Conservation (phyloP, 2,113 vertebrate species). For the Nycticebus coucang region DNA sequence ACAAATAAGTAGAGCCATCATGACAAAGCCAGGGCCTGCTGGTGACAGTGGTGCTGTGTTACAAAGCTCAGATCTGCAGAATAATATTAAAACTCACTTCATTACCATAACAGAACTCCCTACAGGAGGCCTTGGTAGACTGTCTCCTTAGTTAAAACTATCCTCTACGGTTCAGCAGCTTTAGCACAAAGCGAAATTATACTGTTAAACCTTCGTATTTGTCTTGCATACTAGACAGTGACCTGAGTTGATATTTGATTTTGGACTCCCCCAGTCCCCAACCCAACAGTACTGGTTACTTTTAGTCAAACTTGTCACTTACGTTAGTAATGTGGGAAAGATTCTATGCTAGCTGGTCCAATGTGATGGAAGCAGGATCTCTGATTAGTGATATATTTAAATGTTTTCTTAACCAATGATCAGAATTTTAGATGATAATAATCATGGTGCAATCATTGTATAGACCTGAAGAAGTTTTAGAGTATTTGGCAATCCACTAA, state of each 20-base stretch:
- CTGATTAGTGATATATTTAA: neutral
- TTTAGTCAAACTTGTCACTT: neutral
- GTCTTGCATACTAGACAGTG: conserved; percentile 25
- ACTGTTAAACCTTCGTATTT: conserved; percentile 39
- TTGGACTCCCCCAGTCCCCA: conserved; percentile 29
- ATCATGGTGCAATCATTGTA: neutral
- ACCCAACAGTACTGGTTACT: neutral
- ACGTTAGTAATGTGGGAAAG: neutral
- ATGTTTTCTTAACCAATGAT: neutral
- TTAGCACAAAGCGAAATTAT: conserved; percentile 52
- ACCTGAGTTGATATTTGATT: neutral
- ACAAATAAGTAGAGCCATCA: conserved; percentile 81
- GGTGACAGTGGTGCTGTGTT: conserved; percentile 81
- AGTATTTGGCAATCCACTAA: neutral
- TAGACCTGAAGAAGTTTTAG: neutral
- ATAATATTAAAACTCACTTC: conserved; percentile 85
- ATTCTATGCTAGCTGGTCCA: neutral
- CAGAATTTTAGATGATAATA: neutral
- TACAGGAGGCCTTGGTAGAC: conserved; percentile 64
- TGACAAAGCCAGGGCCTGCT: conserved; percentile 75
- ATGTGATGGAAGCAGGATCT: neutral
- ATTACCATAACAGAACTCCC: conserved; percentile 73
- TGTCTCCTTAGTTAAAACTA: conserved; percentile 80
- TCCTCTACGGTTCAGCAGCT: conserved; percentile 71
- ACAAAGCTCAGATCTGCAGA: conserved; percentile 76